These are phyloP conservation scores for Odontamblyopus lacepedii DNA, from an alignment of 2,797 vertebrate species.

Conservation along the genomic window DNA sequence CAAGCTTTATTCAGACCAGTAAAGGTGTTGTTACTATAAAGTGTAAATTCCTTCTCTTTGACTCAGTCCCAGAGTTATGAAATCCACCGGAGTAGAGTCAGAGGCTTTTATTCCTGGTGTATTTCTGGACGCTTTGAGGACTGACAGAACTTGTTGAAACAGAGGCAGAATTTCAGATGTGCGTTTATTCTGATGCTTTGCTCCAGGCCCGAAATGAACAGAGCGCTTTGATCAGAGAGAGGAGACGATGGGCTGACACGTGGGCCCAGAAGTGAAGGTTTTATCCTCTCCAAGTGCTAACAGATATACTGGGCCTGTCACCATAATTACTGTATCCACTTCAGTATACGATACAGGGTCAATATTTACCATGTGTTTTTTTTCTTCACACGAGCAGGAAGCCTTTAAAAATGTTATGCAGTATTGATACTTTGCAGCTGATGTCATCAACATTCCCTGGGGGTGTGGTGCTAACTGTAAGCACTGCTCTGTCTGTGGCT, in stretches of 20 bases:
- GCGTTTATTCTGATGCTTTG: slow-evolving; percentile 35
- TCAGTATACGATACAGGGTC: no score
- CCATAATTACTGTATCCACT: no score
- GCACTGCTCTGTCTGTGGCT: no score
- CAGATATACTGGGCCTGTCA: neutral
- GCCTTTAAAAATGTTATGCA: no score
- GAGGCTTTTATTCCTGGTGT: slow-evolving; percentile 20
- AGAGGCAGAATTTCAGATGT: slow-evolving; percentile 38
- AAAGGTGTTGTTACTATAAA: no score
- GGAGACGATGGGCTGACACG: neutral
- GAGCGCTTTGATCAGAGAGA: slow-evolving; percentile 4
- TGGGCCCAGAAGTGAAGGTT: neutral
- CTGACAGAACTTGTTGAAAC: slow-evolving; percentile 45
- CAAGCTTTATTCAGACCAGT: no score
- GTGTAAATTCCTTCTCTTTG: neutral
- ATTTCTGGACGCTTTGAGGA: slow-evolving; percentile 21
- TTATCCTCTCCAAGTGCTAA: neutral
- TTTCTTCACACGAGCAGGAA: no score
- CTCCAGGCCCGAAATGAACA: slow-evolving; percentile 35
- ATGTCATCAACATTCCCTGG: no score
- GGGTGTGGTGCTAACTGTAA: no score
- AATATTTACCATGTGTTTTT: no score
- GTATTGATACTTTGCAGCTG: no score
- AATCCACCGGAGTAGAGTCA: neutral
- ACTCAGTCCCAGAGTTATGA: neutral